Evolutionary conservation across 1,140 invertebrate genomes (phyloP), one percentile per base, ranked within the genome.

Genomic region (Limonius californicus): DNA sequence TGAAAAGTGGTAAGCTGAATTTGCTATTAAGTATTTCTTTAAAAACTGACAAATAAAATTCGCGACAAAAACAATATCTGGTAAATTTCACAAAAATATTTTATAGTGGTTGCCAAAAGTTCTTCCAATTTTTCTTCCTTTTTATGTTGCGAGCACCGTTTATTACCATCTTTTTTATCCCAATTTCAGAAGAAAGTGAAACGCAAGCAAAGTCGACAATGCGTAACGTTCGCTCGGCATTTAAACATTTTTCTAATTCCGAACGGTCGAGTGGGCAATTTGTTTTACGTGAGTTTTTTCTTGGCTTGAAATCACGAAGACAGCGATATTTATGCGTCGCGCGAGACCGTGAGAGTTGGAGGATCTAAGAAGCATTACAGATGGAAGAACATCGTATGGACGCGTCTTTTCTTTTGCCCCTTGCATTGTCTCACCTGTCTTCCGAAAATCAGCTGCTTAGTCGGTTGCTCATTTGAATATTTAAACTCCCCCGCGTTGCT

Each of bases 401-500:
- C 45, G 16, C 16, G 3, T 18, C 3, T 55, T 55, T 55, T 19
- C 16, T 16, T 14, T 35, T 7, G 6, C 55, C 14, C 20, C 27
- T 39, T 57, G 18, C 55, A 57, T 54, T 54, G 54, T 61, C 61
- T 67, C 65, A 67, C 65, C 65, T 67, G 65, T 63, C 53, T 23
- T 55, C 45, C 20, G 45, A 42, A 61, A 58, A 67, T 67, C 65
- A 67, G 65, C 65, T 67, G 65, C 65, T 54, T 45, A 61, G 65
- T 59, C 65, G 58, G 65, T 67, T 67, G 65, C 61, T 67, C 65
- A 67, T 67, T 67, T 67, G 56, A 67, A 67, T 67, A 67, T 59
- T 61, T 63, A 61, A 56, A 67, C 61, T 63, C 65, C 65, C 65
- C 65, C 65, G 61, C 65, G 35, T 63, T 59, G 20, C 30, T 64